Conservation (phyloP, 2,888 invertebrate species). For the Graphium colonna region DNA sequence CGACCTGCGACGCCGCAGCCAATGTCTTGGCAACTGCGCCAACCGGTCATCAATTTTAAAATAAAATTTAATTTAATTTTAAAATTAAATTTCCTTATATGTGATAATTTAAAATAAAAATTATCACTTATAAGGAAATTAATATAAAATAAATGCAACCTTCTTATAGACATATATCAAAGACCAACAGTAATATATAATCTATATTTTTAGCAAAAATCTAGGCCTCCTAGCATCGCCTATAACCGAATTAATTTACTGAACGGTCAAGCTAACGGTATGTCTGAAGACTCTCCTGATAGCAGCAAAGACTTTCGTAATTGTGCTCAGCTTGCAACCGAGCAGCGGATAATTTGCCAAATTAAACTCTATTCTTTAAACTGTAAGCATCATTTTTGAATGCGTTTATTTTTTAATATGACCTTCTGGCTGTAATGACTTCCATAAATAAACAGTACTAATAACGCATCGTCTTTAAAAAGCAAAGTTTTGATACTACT, state of each 20-base stretch:
- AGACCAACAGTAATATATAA: no score
- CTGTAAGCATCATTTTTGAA: background rate
- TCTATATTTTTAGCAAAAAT: no score
- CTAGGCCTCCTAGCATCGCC: slow-evolving; percentile 21
- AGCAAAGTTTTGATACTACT: no score
- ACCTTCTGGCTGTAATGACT: slow-evolving; percentile 33
- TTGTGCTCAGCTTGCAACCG: slow-evolving; percentile 14
- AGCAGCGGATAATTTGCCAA: background rate
- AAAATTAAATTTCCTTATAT: no score
- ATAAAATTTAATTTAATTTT: no score
- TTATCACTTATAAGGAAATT: no score
- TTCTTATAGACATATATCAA: no score
- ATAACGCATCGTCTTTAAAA: slow-evolving; percentile 75
- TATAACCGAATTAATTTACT: slow-evolving; percentile 65
- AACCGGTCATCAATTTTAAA: no score
- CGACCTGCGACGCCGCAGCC: no score
- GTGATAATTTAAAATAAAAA: no score
- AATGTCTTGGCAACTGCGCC: no score
- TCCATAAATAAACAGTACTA: slow-evolving; percentile 75
- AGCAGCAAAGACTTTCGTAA: slow-evolving; percentile 47
- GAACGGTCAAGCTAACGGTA: slow-evolving; percentile 70
- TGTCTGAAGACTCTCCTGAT: slow-evolving; percentile 67
- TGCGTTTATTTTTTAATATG: slow-evolving; percentile 10
- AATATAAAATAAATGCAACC: no score
- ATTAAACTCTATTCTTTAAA: slow-evolving; percentile 1